These are phyloP conservation scores for Bursaphelenchus okinawaensis DNA, from an alignment of 2,888 invertebrate genomes.

Conservation along the genomic window DNA sequence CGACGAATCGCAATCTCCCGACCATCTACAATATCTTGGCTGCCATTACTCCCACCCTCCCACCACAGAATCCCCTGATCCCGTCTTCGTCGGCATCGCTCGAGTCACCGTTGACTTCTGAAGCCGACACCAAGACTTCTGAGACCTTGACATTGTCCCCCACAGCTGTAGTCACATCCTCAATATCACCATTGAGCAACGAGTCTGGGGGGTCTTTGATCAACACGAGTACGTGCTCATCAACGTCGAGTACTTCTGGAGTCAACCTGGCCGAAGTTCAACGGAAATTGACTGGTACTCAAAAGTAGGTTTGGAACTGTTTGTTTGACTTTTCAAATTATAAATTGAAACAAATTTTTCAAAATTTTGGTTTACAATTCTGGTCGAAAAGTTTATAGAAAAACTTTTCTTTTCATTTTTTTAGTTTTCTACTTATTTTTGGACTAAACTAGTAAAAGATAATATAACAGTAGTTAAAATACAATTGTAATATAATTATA, in stretches of 20 bases:
- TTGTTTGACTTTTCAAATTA: no score
- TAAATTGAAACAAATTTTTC: neutral
- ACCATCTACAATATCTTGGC: constrained; percentile 2
- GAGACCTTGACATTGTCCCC: neutral
- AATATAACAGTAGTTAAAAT: no score
- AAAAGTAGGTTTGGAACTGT: neutral
- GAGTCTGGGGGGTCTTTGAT: neutral
- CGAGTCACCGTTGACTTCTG: neutral
- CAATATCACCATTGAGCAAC: neutral
- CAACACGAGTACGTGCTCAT: neutral
- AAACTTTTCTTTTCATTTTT: no score
- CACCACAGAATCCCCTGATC: neutral
- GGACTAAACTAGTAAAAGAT: no score
- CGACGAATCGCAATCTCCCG: constrained; percentile 5
- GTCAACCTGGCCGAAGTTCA: neutral
- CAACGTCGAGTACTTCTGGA: neutral
- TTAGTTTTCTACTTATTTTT: no score
- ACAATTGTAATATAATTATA: no score
- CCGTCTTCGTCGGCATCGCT: neutral
- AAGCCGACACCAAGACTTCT: neutral
- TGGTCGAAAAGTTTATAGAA: no score
- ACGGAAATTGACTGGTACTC: neutral
- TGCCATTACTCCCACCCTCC: constrained; percentile 15
- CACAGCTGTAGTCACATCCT: neutral
- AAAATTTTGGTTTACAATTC: no score